Evolutionary conservation across 2,888 invertebrate species (phyloP).

Genomic region (Chesias legatella): DNA sequence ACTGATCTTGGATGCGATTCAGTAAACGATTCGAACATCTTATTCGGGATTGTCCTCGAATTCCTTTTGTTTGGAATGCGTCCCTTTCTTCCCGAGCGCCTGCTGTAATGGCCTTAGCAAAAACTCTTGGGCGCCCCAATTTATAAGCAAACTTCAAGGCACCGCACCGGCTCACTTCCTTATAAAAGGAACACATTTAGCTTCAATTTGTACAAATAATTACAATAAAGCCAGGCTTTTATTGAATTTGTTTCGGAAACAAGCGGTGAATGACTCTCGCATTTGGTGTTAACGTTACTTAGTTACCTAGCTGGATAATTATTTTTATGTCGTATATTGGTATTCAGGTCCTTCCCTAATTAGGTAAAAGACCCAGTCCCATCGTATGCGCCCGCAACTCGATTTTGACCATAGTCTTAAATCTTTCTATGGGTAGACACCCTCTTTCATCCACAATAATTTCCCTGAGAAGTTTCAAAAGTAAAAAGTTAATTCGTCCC

Average conservation of each 20-base stretch:
- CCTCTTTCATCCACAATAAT: no score
- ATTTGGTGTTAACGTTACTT: no score
- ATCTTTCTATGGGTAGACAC: no score
- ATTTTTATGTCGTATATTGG: no score
- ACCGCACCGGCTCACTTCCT: constrained; percentile 35
- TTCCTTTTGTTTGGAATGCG: constrained; percentile 35
- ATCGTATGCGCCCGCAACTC: no score
- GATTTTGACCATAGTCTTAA: no score
- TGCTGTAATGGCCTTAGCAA: constrained; percentile 26
- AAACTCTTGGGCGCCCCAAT: constrained; percentile 35
- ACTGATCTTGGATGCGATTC: constrained; percentile 1
- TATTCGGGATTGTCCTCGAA: constrained; percentile 18
- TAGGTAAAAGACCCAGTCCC: no score
- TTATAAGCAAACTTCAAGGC: constrained; percentile 40
- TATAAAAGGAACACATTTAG: constrained; percentile 26
- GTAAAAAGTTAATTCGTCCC: no score
- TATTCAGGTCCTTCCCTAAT: no score
- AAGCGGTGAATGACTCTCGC: no score
- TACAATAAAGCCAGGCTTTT: constrained; percentile 45
- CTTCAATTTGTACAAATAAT: constrained; percentile 35
- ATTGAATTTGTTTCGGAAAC: constrained; percentile 16
- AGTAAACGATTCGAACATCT: constrained; percentile 19
- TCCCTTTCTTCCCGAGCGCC: constrained; percentile 27
- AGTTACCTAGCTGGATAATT: no score
- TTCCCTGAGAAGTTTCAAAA: no score